These are phyloP conservation scores for Felis catus DNA, from an alignment of 2,113 vertebrate genomes.

Conservation along the genomic window F.catus_Fca126_mat1.0 CM031417.1:8610001-8610500, in stretches of 20 bases:
- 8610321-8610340: slow-evolving; percentile 77
- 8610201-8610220: not conserved
- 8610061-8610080: not conserved
- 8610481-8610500: slow-evolving; percentile 42
- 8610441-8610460: slow-evolving; percentile 55
- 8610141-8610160: not conserved
- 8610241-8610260: slow-evolving; percentile 60
- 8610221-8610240: slow-evolving; percentile 18
- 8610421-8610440: slow-evolving; percentile 44
- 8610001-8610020: not conserved
- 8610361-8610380: slow-evolving; percentile 82
- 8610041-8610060: not conserved
- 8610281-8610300: slow-evolving; percentile 77
- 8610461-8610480: slow-evolving; percentile 49
- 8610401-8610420: slow-evolving; percentile 78
- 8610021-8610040: not conserved
- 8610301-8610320: slow-evolving; percentile 65
- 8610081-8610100: not conserved
- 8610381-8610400: slow-evolving; percentile 82
- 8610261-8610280: slow-evolving; percentile 69
- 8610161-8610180: not conserved
- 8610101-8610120: not conserved
- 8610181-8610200: not conserved
- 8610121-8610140: not conserved
- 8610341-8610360: slow-evolving; percentile 79